Base-by-base conservation (phyloP, 35 echinoderm and acorn worm genomes). In the Ophioderma brevispina region DNA sequence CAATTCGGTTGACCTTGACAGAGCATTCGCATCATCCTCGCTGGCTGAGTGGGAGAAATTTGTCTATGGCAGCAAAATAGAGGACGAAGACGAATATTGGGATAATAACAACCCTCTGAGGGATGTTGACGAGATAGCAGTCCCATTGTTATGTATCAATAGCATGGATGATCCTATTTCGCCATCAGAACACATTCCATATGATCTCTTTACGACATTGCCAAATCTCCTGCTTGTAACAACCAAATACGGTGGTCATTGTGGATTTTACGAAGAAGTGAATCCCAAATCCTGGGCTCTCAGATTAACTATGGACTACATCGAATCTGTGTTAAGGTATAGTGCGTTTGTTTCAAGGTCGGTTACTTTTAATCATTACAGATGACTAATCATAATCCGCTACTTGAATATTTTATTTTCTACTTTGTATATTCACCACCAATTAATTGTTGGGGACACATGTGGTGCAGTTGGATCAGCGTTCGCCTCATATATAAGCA, bases 41-140 rank as follows among this genome's bases (percentile, higher is more conserved):
- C 35, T 95, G 2, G 35, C 85, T 30, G 87, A 95, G 37, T 95
- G 84, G 35, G 25, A 92, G 0, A 25, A 95, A 70, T 19, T 37
- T n/a, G 90, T 95, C 4, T 76, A 64, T 32, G 75, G 77, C 1
- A 76, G 40, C 10, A 84, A 89, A 81, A 14, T 78, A 0, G 76
- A 89, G 40, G 88, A 92, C 33, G 52, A 90, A 32, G 87, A 81
- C 5, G 91, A 93, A 40, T 95, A 95, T 75, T 99, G 90, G 90
- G 97, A 99, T 64, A 77, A 93, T 42, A 95, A 99, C 43, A 89
- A 99, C 35, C 94, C 94, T 3, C 59, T 99, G 36, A 56, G 97
- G 23, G 97, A 99, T 34, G 91, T 92, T 55, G 97, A 99, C 76
- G 97, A 99, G 59, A 91, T 99, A 33, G 90, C 93, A 15, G 84